Base-by-base conservation (phyloP, 2,888 invertebrate genomes). In the Ypsolopha scabrella region DNA sequence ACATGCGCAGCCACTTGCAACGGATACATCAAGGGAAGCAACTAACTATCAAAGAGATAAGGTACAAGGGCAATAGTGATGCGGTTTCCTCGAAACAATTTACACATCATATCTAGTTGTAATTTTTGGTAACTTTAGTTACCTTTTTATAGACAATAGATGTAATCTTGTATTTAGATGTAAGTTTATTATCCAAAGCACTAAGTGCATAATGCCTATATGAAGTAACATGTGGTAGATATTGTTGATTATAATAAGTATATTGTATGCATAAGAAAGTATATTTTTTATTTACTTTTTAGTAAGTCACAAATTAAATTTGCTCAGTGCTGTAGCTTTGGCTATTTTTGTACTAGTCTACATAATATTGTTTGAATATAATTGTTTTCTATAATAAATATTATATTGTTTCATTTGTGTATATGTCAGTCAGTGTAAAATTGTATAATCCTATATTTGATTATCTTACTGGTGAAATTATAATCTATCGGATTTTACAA, bases 21-120 rank as follows among this genome's bases (percentile, higher is more conserved):
- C 80, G 88, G 67, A 89, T 89, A 73, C 90, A 90, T 64, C 88
- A 89, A 67, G 88, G 85, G 33, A 85, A 86, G 64, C 86, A 86
- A 58, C 64, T 86, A 53, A 86, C 86, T 46, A 86, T 86, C 51
- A 86, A 86, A 62, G 86, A 86, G 57, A 86, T 86, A 50, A 73
- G 86, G 75, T 86, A 86, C 55, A 86, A 80, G 60, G 77, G 74
- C 54, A 72, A 70, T 14, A 81, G 61, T 69, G 86, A 86, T 53
- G 73, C 66, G 53, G 66, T 76, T 11, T 63, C 75, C 44, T 71
- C 81, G 6, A 85, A 86, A 63, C 81, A 69, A 51, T 86, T 77
- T 59, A 80, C 80, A 41, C 77, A 82, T 62, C 71, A 82, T 63
- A 75, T 82, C 62, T 83, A 82, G 70, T 62, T 59, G 7, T 45